Base-by-base conservation (phyloP, 2,888 invertebrate genomes). In the Chironomus tentans region DNA sequence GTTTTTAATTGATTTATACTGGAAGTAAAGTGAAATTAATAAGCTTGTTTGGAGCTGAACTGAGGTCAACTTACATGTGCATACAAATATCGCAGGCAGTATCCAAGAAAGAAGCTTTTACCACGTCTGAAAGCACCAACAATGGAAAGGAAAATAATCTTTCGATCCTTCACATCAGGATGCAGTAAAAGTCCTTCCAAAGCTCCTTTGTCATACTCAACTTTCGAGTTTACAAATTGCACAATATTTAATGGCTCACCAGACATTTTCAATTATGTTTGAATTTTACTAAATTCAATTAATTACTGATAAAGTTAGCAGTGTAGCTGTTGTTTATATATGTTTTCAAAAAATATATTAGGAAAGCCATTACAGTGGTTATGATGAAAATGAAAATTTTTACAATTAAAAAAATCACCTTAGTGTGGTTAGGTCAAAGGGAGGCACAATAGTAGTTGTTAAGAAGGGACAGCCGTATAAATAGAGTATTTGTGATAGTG, bases 81-180 rank as follows among this genome's bases (percentile, higher is more conserved):
- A 24, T 74, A 74, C 13, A 74, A 7, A 22, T 69, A 77, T n/a
- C 77, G 15, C 18, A 77, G 68, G 10, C 69, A 75, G 46, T 70
- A 77, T 12, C 65, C 56, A 10, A 77, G 24, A 21, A 77, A 50
- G 28, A 77, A 77, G 68, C 75, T 75, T 77, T 77, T 77, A 5
- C 77, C 77, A 22, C 73, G 74, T 12, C 77, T 48, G 24, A 75
- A 71, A 4, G 77, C 77, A 56, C 77, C 77, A 12, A 68, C 71
- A 5, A 77, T 61, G 21, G 77, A 75, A 1, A 77, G 2, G 7
- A 76, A 12, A 4, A 70, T 22, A 22, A 77, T 28, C 13, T 75
- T 68, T 2, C 70, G 47, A 47, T 76, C 68, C 13, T 61, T 70
- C 5, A 76, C 71, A 28, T 77, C 61, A 47, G 22, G 21, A 38